A percentile compares a stretch with the other conserved stretches of the same genome.
These are phyloP conservation scores for Rhadina sibilatrix DNA, from an alignment of 2,113 vertebrate genomes.

Conservation along the genomic window DNA sequence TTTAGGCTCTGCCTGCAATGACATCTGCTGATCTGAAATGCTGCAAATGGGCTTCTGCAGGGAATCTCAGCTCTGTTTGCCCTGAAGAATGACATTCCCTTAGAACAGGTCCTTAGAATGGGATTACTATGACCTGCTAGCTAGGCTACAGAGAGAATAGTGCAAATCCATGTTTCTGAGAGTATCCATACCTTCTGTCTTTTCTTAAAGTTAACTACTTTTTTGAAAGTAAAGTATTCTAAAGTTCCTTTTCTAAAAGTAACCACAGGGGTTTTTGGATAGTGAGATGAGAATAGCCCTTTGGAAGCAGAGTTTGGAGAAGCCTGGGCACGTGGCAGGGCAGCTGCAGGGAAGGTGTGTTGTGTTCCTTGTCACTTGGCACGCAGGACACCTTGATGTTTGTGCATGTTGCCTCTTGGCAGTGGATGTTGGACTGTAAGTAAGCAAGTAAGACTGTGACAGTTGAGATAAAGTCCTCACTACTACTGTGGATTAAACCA, in stretches of 20 bases:
- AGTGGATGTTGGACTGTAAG: not conserved
- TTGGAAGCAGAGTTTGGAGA: not conserved
- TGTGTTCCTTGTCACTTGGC: not conserved
- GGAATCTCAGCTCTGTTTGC: not conserved
- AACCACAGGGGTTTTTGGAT: not conserved
- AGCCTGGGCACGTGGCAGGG: not conserved
- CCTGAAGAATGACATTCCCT: not conserved
- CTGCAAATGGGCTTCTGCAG: not conserved
- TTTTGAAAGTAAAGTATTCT: not conserved
- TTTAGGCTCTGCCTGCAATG: not conserved
- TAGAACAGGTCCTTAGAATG: not conserved
- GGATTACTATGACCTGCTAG: not conserved
- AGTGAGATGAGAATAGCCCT: not conserved
- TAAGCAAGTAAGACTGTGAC: too few relatives aligned
- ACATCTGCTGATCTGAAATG: not conserved
- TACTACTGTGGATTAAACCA: not conserved
- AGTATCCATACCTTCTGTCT: not conserved
- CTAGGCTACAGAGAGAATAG: not conserved
- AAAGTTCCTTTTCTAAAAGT: not conserved
- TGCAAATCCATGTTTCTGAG: not conserved
- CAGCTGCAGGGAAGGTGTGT: not conserved
- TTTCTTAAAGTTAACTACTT: not conserved
- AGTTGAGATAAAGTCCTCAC: not conserved
- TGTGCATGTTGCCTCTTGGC: not conserved
- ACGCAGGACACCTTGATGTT: fast-evolving